Conservation (phyloP, 1,140 invertebrate species). For the Ceratitis capitata region DNA sequence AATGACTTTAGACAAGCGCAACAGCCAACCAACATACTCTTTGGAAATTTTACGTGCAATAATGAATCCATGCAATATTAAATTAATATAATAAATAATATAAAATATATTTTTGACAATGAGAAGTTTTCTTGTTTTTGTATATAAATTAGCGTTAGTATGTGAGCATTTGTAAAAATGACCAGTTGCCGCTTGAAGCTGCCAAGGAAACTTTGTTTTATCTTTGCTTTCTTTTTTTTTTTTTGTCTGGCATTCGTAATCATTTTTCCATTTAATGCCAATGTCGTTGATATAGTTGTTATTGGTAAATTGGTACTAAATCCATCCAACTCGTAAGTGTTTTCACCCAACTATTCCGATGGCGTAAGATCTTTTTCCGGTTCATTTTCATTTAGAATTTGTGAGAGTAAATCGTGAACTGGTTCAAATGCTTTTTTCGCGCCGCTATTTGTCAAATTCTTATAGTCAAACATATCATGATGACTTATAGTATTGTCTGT, state of each 20-base stretch:
- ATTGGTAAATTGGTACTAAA: background rate
- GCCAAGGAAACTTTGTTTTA: conserved; percentile 29
- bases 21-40: background rate
- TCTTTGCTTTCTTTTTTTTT: too few relatives aligned
- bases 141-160: conserved; percentile 25
- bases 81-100: conserved; percentile 37
- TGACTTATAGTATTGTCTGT: conserved; percentile 83
- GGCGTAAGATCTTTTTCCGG: conserved; percentile 75
- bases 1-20: background rate
- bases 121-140: background rate
- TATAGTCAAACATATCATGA: conserved; percentile 87
- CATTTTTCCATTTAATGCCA: background rate
- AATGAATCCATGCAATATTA: background rate
- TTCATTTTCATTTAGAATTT: conserved; percentile 79
- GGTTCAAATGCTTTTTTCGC: conserved; percentile 86
- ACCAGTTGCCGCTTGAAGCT: conserved; percentile 36
- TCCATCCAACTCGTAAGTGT: background rate
- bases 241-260: conserved; percentile 13
- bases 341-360: conserved; percentile 69
- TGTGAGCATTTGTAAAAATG: conserved; percentile 28
- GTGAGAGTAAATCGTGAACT: conserved; percentile 78
- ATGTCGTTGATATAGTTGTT: background rate
- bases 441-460: conserved; percentile 83
- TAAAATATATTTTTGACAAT: conserved; percentile 19
- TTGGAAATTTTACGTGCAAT: background rate